Evolutionary conservation across 2,797 vertebrate genomes (phyloP), one percentile per base, ranked within the genome.

Genomic region (Rhabdomys pumilio): DNA sequence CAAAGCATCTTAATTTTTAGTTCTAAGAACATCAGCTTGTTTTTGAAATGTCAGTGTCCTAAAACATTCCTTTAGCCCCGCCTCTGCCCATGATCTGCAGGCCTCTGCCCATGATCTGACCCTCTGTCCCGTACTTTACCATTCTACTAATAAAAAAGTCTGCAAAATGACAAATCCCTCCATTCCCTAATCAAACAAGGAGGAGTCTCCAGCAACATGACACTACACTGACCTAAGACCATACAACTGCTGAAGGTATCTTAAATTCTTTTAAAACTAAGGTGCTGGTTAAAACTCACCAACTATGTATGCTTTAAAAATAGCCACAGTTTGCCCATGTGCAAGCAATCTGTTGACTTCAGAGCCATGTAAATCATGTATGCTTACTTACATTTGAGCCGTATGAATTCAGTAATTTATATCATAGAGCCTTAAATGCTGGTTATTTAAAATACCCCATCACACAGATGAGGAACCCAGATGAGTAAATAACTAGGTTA

Each of bases 21-120:
- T 87, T 95, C 12, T 50, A 86, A 84, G 47, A 89, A n/a, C 31
- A 59, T 63, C 53, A 20, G 87, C 67, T 81, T 47, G 55, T 63
- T 63, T 81, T 7, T 76, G 53, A 79, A 86, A 83, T 24, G 76
- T 50, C 50, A 15, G n/a, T 57, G 53, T 57, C 53, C 89, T 92
- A 55, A 34, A 80, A 59, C 38, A 3, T 73, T 61, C 79, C n/a
- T 63, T 80, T 92, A 31, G 63, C 34, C 72, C 72, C 22, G 1
- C 6, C 29, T n/a, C 79, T 31, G 29, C 65, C 75, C 59, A 19
- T 1, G 7, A 29, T 29, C 65, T 65, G 3, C 22, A 44, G 41
- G 7, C 85, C 26, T 69, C 86, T n/a, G n/a, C n/a, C n/a, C n/a
- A n/a, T n/a, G n/a, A n/a, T n/a, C n/a, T 29, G 20, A 38, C 31